Percentiles rank a stretch among this genome's conserved stretches.
These are phyloP conservation scores for Brachynemurus nebulosus DNA, from an alignment of 2,888 invertebrate species.

Conservation along the genomic window DNA sequence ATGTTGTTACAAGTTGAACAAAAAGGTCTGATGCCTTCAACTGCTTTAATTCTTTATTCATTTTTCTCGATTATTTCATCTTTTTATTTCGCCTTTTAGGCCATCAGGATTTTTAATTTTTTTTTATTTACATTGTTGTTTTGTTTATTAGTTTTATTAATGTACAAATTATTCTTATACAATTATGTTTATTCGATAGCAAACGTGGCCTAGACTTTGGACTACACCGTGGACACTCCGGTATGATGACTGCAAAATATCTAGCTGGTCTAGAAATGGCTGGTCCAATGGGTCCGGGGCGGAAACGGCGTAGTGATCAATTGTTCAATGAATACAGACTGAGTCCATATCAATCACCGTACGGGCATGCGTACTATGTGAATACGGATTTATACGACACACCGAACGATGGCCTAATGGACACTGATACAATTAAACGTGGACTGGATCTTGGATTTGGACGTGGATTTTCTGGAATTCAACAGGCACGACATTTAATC, in stretches of 20 bases:
- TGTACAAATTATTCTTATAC: too few species aligned
- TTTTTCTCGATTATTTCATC: too few species aligned
- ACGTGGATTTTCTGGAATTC: constrained; percentile 78
- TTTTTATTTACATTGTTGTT: too few species aligned
- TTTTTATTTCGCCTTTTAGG: too few species aligned
- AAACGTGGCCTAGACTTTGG: constrained; percentile 73
- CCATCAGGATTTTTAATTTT: too few species aligned
- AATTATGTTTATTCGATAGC: constrained; percentile 40
- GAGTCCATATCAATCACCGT: constrained; percentile 6
- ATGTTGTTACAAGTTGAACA: too few species aligned
- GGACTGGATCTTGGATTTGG: constrained; percentile 77
- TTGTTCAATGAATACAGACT: constrained; percentile 1
- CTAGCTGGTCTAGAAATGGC: constrained; percentile 72
- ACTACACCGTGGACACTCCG: constrained; percentile 68
- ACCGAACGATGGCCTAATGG: constrained; percentile 38
- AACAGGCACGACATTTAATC: constrained; percentile 85
- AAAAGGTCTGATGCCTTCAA: too few species aligned
- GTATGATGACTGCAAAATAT: constrained; percentile 72
- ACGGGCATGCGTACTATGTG: constrained; percentile 3
- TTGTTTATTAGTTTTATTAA: too few species aligned
- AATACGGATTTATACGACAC: not conserved
- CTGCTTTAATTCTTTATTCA: too few species aligned
- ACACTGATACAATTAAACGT: too few species aligned
- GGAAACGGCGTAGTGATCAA: constrained; percentile 50
- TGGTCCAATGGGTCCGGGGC: constrained; percentile 71